These are phyloP conservation scores for Paralichthys olivaceus DNA, from an alignment of 2,113 vertebrate genomes.

Conservation along the genomic window DNA sequence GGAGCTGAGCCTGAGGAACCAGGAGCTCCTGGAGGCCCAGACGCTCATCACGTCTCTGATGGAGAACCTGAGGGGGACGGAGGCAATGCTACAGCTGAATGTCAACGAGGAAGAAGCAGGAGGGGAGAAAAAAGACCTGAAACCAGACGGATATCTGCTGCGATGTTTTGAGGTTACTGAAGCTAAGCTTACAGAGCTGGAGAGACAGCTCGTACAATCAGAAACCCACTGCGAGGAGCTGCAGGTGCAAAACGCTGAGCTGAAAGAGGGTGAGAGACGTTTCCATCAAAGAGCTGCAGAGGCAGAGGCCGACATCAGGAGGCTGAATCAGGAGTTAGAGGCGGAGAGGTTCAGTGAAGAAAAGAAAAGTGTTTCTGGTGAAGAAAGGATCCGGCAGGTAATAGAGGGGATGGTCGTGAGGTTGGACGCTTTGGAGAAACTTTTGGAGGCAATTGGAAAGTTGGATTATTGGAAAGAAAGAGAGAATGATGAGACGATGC, in stretches of 20 bases:
- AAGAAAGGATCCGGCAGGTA: slow-evolving; percentile 59
- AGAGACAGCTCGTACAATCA: slow-evolving; percentile 45
- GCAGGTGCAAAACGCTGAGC: slow-evolving; percentile 36
- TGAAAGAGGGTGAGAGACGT: slow-evolving; percentile 32
- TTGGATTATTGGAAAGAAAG: slow-evolving; percentile 41
- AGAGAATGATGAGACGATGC: slow-evolving; percentile 24
- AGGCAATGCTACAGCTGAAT: slow-evolving; percentile 55
- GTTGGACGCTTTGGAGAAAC: slow-evolving; percentile 53
- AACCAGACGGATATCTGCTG: slow-evolving; percentile 44
- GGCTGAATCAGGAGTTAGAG: slow-evolving; percentile 34
- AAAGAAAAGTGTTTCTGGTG: slow-evolving; percentile 11
- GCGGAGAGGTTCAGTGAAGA: slow-evolving; percentile 5
- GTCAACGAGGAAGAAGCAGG: neutral
- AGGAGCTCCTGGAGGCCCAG: slow-evolving; percentile 69
- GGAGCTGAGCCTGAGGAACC: slow-evolving; percentile 62
- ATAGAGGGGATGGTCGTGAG: slow-evolving; percentile 47
- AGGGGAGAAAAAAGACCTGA: slow-evolving; percentile 15
- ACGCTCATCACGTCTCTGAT: slow-evolving; percentile 60
- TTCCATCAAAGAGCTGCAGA: slow-evolving; percentile 15
- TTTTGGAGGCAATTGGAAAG: slow-evolving; percentile 59
- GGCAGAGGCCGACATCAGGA: slow-evolving; percentile 37
- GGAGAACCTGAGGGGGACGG: slow-evolving; percentile 57
- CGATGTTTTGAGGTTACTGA: slow-evolving; percentile 50
- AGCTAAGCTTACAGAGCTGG: slow-evolving; percentile 55
- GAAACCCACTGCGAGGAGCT: slow-evolving; percentile 48